A percentile compares a stretch with the other conserved stretches of the same genome.
phyloP scores from a whole-genome alignment of 2,113 vertebrate species.

The Halichoeres trimaculatus region DNA sequence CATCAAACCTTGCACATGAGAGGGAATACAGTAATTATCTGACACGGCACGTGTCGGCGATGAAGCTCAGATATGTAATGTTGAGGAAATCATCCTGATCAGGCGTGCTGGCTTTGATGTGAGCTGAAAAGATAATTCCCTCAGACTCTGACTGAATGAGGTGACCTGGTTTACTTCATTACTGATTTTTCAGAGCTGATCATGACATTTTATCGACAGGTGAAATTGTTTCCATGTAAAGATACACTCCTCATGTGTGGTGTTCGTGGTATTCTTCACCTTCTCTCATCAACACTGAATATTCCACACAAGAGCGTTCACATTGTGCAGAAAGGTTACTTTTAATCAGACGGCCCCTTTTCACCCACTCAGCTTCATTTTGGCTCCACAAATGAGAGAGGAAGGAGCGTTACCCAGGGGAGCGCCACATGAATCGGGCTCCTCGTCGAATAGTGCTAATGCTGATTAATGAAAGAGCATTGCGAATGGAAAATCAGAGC shows the following conservation, averaged over 20 bases:
- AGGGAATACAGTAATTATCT: constrained; percentile 57
- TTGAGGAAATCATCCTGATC: constrained; percentile 61
- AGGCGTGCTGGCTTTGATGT: constrained; percentile 62
- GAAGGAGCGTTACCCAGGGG: constrained; percentile 52
- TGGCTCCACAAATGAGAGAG: constrained; percentile 57
- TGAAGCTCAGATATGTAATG: constrained; percentile 68
- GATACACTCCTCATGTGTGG: constrained; percentile 23
- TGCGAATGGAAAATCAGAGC: constrained; percentile 50
- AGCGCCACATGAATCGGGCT: constrained; percentile 41
- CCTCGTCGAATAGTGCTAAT: constrained; percentile 54
- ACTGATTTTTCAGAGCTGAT: constrained; percentile 50
- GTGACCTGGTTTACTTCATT: constrained; percentile 67
- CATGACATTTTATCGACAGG: constrained; percentile 48
- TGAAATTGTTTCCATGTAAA: constrained; percentile 14
- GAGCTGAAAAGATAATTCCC: constrained; percentile 34
- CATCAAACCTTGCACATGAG: constrained; percentile 46
- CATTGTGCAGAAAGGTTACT: constrained; percentile 41
- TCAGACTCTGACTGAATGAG: constrained; percentile 51
- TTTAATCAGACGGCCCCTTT: constrained; percentile 60
- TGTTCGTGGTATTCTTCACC: constrained; percentile 46
- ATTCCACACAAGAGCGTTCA: constrained; percentile 54
- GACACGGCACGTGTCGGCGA: constrained; percentile 39
- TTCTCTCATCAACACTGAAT: constrained; percentile 30
- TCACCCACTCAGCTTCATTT: constrained; percentile 52
- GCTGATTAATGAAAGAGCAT: constrained; percentile 76